These are phyloP conservation scores for Toxotes lorentzi DNA, from an alignment of 2,797 vertebrate genomes.

Conservation along the genomic window DNA sequence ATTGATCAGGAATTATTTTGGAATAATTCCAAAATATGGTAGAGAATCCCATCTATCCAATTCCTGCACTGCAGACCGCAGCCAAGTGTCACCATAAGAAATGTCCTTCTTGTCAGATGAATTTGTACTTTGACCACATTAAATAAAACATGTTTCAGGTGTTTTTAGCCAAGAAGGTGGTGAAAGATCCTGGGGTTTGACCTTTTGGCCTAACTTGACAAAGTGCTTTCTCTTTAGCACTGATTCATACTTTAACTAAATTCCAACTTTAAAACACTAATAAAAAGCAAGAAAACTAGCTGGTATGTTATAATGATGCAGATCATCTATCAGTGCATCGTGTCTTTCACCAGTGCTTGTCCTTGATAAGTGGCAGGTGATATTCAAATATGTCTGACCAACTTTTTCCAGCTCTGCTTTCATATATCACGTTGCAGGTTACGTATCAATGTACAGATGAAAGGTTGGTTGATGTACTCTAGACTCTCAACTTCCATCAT, in stretches of 20 bases:
- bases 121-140: conserved; percentile 18
- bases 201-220: neutral
- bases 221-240: neutral
- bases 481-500: neutral
- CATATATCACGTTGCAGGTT: conserved; percentile 24
- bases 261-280: neutral
- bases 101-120: neutral
- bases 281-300: neutral
- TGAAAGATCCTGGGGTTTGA: neutral
- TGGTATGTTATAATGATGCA: neutral
- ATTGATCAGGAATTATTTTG: conserved; percentile 8
- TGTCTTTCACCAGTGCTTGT: conserved; percentile 8
- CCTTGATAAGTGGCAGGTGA: conserved; percentile 45
- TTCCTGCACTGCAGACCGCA: conserved; percentile 5
- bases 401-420: conserved; percentile 45
- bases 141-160: neutral
- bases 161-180: neutral
- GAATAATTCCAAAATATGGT: conserved; percentile 12
- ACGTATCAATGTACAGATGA: neutral
- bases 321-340: neutral
- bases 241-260: neutral
- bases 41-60: neutral
- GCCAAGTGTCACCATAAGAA: conserved; percentile 8
- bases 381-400: conserved; percentile 43
- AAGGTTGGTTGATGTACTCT: neutral